A percentile compares a stretch with the other conserved stretches of the same genome.
phyloP scores from a whole-genome alignment of 2,113 vertebrate species.

The Paratilapia polleni region DNA sequence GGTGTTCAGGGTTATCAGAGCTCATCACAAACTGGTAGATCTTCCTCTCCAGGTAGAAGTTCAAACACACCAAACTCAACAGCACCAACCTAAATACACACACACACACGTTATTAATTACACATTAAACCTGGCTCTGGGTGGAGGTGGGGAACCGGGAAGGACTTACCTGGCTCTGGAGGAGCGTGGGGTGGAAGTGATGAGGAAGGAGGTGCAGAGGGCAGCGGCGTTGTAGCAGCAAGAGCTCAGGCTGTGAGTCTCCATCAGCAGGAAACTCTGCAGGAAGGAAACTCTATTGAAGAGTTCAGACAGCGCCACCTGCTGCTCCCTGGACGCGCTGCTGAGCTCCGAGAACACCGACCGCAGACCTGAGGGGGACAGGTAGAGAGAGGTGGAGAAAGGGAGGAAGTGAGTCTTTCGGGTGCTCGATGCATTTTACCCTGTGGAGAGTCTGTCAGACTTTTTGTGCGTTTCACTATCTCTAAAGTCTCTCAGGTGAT shows the following conservation, averaged over 20 bases:
- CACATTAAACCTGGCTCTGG: constrained; percentile 37
- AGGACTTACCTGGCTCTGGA: constrained; percentile 79
- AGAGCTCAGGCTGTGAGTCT: constrained; percentile 81
- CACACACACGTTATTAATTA: background rate
- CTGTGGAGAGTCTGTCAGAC: too few relatives aligned
- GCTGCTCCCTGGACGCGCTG: constrained; percentile 79
- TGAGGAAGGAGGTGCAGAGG: constrained; percentile 72
- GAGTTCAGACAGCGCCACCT: constrained; percentile 81
- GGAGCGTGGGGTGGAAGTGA: constrained; percentile 80
- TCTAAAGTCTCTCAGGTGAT: background rate
- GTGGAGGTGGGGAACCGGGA: constrained; percentile 48
- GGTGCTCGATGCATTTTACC: background rate
- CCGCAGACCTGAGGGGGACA: constrained; percentile 68
- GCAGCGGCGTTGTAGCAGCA: constrained; percentile 81
- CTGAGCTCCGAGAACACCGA: constrained; percentile 80
- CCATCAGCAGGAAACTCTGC: constrained; percentile 83
- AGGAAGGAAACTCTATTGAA: constrained; percentile 83
- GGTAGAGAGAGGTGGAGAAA: background rate
- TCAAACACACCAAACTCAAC: constrained; percentile 76
- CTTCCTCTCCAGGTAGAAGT: constrained; percentile 80
- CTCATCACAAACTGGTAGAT: constrained; percentile 75
- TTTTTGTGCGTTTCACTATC: too few relatives aligned
- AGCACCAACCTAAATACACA: constrained; percentile 72
- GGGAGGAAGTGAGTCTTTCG: background rate
- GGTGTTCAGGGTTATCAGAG: constrained; percentile 67